Conservation (phyloP, 2,888 invertebrate species). For the Heliconius aoede region DNA sequence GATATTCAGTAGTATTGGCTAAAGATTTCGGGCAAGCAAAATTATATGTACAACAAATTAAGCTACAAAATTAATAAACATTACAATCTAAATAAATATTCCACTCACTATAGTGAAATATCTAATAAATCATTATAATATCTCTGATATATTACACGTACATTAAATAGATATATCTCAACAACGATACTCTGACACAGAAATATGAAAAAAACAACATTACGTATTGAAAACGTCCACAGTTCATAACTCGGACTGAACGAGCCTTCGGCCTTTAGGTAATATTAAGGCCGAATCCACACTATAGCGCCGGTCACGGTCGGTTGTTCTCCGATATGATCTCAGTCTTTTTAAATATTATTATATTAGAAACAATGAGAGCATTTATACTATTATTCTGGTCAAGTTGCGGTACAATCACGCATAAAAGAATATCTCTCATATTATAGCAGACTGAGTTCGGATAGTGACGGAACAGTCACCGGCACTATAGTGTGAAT, state of each 20-base stretch:
- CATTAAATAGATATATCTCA: constrained; percentile 62
- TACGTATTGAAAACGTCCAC: constrained; percentile 54
- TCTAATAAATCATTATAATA: constrained; percentile 56
- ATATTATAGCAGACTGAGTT: neutral
- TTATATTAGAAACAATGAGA: neutral
- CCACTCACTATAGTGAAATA: constrained; percentile 33
- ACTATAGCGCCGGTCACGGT: neutral
- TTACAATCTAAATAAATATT: constrained; percentile 43
- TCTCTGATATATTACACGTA: constrained; percentile 74
- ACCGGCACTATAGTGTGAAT: neutral
- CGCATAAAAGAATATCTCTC: neutral
- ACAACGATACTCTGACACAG: constrained; percentile 71
- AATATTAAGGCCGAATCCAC: neutral
- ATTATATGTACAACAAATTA: constrained; percentile 42
- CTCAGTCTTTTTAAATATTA: neutral
- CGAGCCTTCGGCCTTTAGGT: no score
- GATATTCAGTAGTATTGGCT: constrained; percentile 56
- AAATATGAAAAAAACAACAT: constrained; percentile 59
- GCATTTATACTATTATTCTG: no score
- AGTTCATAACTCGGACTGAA: constrained; percentile 57
- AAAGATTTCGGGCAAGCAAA: constrained; percentile 69
- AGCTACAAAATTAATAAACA: constrained; percentile 49
- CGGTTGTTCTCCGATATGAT: neutral
- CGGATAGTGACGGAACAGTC: neutral
- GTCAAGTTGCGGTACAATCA: neutral